A percentile compares a stretch with the other conserved stretches of the same genome.
These are phyloP conservation scores for Lampris megalopsis DNA, from an alignment of 2,113 vertebrate genomes.

Conservation along the genomic window DNA sequence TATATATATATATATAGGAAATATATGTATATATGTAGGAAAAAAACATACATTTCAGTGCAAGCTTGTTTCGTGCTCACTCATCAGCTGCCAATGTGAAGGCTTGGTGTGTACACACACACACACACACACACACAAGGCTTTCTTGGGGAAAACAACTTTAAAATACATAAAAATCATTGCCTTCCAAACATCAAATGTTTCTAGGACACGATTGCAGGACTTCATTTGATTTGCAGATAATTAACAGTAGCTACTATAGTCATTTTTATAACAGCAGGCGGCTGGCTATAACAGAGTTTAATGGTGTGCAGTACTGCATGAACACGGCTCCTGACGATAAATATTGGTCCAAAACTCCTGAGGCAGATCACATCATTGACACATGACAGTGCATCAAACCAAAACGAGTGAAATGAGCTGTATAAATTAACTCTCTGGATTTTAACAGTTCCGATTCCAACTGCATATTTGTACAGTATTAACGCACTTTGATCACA, in stretches of 20 bases:
- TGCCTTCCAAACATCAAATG: no score
- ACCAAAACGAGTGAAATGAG: not conserved
- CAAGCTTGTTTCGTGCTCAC: no score
- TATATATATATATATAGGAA: no score
- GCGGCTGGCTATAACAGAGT: conserved; percentile 23
- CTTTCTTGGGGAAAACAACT: no score
- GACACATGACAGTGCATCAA: not conserved
- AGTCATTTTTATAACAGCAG: not conserved
- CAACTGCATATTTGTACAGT: not conserved
- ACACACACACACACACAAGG: no score
- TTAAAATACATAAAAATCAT: no score
- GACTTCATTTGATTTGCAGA: not conserved
- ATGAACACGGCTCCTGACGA: not conserved
- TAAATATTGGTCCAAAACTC: conserved; percentile 9
- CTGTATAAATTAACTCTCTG: not conserved
- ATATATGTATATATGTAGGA: no score
- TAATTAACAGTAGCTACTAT: conserved; percentile 17
- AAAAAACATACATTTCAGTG: no score
- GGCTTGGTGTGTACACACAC: no score
- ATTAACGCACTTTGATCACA: no score
- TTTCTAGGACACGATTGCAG: no score
- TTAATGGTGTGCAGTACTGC: not conserved
- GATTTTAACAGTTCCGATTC: not conserved
- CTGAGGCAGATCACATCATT: conserved; percentile 37
- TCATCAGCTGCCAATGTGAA: no score